Percentiles rank a stretch among this genome's conserved stretches.
These are phyloP conservation scores for Ophion ellenae DNA, from an alignment of 2,888 invertebrate genomes.

Conservation along the genomic window DNA sequence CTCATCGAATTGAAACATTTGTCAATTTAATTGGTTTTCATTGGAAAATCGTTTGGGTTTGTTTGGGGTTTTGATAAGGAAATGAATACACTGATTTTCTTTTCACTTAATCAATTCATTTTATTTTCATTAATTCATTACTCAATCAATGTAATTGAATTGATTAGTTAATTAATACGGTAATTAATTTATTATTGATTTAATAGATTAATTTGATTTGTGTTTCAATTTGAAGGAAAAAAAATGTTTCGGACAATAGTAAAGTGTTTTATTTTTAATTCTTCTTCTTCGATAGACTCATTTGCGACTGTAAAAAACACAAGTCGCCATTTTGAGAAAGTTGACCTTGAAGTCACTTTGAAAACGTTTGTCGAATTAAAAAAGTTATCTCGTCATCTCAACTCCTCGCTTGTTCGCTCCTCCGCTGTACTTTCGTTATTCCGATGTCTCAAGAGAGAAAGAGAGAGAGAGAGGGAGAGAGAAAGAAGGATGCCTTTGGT, in stretches of 20 bases:
- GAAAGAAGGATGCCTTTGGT: not conserved
- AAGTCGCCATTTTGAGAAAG: not conserved
- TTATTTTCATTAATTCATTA: no score
- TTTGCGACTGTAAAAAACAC: not conserved
- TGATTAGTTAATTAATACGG: no score
- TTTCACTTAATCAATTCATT: no score
- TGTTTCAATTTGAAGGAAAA: not conserved
- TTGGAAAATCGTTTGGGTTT: not conserved
- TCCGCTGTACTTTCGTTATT: not conserved
- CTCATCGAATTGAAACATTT: no score
- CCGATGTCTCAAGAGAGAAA: not conserved
- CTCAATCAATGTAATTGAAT: no score
- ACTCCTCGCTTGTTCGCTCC: not conserved
- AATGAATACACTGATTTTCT: not conserved
- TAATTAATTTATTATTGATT: no score
- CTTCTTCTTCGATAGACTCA: not conserved
- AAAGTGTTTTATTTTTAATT: not conserved
- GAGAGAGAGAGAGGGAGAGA: no score
- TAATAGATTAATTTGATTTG: no score
- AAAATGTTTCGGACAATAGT: not conserved
- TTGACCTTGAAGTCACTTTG: not conserved
- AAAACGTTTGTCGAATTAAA: not conserved
- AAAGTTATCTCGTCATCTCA: not conserved
- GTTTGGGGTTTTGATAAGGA: not conserved
- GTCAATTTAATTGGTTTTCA: no score